Conservation (phyloP, 2,113 vertebrate genomes). For the Geothlypis trichas region DNA sequence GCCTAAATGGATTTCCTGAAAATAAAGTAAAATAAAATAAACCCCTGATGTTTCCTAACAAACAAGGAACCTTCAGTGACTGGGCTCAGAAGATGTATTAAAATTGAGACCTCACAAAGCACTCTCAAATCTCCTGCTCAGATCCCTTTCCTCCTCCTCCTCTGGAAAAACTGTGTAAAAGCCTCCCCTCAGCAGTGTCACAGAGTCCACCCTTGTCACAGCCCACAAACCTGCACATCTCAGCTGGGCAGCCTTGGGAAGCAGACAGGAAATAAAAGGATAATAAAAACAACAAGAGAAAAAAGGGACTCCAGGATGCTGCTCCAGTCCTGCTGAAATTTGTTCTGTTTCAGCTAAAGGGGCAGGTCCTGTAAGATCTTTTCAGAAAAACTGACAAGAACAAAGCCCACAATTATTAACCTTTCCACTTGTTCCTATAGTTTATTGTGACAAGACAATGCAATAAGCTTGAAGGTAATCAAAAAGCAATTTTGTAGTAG, state of each 20-base stretch:
- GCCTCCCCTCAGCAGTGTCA: neutral
- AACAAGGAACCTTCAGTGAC: neutral
- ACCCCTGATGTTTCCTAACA: neutral
- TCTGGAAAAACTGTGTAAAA: neutral
- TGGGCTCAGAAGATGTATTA: neutral
- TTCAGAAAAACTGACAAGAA: constrained; percentile 69
- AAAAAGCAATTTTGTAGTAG: constrained; percentile 83
- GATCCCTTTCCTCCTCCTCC: neutral
- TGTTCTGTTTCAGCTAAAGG: neutral
- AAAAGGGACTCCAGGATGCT: neutral
- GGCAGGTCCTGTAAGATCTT: constrained; percentile 32
- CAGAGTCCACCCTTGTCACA: neutral
- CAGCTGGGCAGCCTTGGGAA: neutral
- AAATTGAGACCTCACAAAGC: neutral
- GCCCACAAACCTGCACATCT: neutral
- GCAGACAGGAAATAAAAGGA: neutral
- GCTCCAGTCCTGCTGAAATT: neutral
- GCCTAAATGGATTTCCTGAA: neutral
- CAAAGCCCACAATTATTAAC: constrained; percentile 76
- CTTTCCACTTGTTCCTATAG: constrained; percentile 79
- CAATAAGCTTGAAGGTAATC: constrained; percentile 80
- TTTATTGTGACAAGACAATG: constrained; percentile 85
- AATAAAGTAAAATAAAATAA: neutral
- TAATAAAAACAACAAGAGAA: neutral
- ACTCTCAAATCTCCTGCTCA: neutral